phyloP scores from a whole-genome alignment of 2,888 invertebrate genomes.

The Syrphus vitripennis region DNA sequence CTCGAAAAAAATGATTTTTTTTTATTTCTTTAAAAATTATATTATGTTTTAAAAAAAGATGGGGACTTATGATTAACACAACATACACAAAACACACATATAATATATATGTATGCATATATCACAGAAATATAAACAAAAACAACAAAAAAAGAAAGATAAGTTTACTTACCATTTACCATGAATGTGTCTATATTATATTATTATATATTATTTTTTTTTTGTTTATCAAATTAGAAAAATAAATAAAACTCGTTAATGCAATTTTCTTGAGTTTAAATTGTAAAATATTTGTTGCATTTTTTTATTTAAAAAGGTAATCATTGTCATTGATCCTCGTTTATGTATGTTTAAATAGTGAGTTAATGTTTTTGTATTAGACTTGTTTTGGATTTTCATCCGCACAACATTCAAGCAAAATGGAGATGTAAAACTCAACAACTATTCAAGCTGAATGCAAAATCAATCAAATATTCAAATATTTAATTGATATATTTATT shows the following conservation, averaged over 20 bases:
- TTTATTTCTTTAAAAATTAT: slow-evolving; percentile 17
- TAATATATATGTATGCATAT: slow-evolving; percentile 63
- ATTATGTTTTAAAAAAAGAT: slow-evolving; percentile 10
- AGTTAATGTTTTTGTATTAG: too few relatives aligned
- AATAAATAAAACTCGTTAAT: slow-evolving; percentile 68
- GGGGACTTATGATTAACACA: slow-evolving; percentile 51
- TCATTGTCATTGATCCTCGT: too few relatives aligned
- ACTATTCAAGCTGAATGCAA: too few relatives aligned
- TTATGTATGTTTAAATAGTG: too few relatives aligned
- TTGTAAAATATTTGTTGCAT: neutral
- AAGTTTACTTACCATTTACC: slow-evolving; percentile 58
- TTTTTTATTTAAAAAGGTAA: neutral
- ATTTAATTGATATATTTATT: too few relatives aligned
- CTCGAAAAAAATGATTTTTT: slow-evolving; percentile 43
- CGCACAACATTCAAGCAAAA: too few relatives aligned
- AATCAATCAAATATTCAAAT: too few relatives aligned
- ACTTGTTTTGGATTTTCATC: too few relatives aligned
- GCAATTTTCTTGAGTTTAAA: slow-evolving; percentile 54
- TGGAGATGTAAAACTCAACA: too few relatives aligned
- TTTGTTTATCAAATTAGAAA: slow-evolving; percentile 68
- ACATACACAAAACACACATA: slow-evolving; percentile 38
- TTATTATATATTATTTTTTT: slow-evolving; percentile 50
- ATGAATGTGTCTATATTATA: slow-evolving; percentile 70
- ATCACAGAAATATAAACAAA: slow-evolving; percentile 57
- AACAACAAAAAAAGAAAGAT: slow-evolving; percentile 19